Evolutionary conservation across 2,797 vertebrate genomes (phyloP).

Genomic region (Chanos chanos): DNA sequence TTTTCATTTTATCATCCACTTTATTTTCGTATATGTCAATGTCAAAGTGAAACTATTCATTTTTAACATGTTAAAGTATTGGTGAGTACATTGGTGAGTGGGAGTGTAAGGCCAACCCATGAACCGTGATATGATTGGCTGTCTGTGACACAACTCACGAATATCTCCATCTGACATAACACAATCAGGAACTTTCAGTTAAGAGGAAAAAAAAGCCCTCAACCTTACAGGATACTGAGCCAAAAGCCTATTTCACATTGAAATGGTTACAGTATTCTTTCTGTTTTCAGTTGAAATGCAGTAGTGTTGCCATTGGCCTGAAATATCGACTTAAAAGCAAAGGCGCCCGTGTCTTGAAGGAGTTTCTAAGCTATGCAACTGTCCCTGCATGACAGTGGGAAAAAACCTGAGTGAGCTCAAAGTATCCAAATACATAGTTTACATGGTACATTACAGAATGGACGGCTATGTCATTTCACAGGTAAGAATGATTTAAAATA

Average conservation of each 20-base stretch:
- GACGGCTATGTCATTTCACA: constrained; percentile 89
- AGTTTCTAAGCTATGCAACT: constrained; percentile 36
- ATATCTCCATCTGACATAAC: constrained; percentile 21
- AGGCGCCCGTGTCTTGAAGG: too few relatives aligned
- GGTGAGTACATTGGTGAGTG: not conserved
- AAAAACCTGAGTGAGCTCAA: constrained; percentile 48
- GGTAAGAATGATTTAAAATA: constrained; percentile 74
- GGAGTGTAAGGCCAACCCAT: not conserved
- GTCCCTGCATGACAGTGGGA: constrained; percentile 51
- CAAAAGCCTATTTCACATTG: too few relatives aligned
- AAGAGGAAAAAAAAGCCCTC: constrained; percentile 10
- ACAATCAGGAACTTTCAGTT: constrained; percentile 24
- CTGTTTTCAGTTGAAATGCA: too few relatives aligned
- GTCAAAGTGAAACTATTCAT: too few relatives aligned
- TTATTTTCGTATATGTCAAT: too few relatives aligned
- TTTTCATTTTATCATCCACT: too few relatives aligned
- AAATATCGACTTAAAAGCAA: too few relatives aligned
- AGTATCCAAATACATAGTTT: constrained; percentile 20
- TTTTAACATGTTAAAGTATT: too few relatives aligned
- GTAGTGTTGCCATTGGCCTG: too few relatives aligned
- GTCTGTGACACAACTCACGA: constrained; percentile 1
- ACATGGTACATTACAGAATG: constrained; percentile 88
- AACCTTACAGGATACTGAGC: constrained; percentile 29
- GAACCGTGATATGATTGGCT: constrained; percentile 10
- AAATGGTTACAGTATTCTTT: too few relatives aligned